Percentiles rank a stretch among this genome's conserved stretches.
Conservation (phyloP, 2,113 vertebrate genomes). For the Siniperca knerii region DNA sequence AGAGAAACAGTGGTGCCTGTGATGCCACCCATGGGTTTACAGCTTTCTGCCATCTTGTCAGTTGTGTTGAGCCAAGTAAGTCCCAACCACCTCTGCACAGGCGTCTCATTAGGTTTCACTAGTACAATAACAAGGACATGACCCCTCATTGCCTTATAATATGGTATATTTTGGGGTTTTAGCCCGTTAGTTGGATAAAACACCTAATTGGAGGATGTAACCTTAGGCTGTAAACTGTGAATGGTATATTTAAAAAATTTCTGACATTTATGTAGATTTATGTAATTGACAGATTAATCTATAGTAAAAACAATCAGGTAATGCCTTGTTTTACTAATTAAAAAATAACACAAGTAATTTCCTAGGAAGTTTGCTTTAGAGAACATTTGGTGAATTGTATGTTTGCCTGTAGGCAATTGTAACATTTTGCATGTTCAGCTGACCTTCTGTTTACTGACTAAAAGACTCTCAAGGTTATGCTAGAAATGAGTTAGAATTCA, state of each 20-base stretch:
- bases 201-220: not conserved
- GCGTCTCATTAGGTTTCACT: not conserved
- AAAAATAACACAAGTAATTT: not conserved
- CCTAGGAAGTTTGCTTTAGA: not conserved
- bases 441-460: not conserved
- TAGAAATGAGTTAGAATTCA: constrained; percentile 5
- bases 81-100: not conserved
- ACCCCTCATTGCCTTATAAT: not conserved
- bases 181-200: not conserved
- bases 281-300: not conserved
- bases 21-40: not conserved
- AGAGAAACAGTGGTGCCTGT: not conserved
- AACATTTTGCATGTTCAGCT: not conserved
- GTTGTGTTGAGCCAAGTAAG: not conserved
- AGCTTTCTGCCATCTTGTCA: constrained; percentile 12
- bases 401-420: not conserved
- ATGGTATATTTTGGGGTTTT: not conserved
- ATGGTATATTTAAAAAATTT: not conserved
- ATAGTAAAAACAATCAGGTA: not conserved
- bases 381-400: not conserved
- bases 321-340: not conserved
- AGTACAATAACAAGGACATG: not conserved
- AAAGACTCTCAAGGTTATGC: not conserved
- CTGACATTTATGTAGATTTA: not conserved
- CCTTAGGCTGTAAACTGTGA: not conserved